Evolutionary conservation across 2,888 invertebrate genomes (phyloP).

Genomic region (Chrysolina americana): DNA sequence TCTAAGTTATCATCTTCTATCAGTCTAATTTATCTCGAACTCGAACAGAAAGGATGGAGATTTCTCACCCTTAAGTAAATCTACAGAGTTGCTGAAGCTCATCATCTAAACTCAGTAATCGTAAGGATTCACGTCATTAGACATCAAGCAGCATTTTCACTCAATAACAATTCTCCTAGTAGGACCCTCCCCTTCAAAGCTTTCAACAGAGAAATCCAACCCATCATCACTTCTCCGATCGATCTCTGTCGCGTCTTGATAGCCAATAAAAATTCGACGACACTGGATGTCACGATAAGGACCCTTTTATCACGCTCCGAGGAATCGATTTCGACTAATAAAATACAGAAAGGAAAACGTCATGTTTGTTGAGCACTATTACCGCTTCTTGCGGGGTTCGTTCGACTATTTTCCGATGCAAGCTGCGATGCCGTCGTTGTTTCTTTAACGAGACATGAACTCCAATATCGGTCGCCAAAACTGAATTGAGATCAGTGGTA

Average conservation of each 20-base stretch:
- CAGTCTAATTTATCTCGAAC: too few relatives aligned
- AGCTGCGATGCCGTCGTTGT: constrained; percentile 42
- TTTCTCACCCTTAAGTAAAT: too few relatives aligned
- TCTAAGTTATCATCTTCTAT: too few relatives aligned
- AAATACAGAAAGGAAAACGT: constrained; percentile 58
- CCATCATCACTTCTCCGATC: constrained; percentile 4
- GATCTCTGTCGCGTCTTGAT: constrained; percentile 28
- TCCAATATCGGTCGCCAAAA: constrained; percentile 31
- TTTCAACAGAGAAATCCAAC: constrained; percentile 6
- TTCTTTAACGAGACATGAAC: constrained; percentile 44
- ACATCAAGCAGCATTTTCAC: too few relatives aligned
- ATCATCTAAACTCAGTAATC: too few relatives aligned
- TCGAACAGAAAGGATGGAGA: too few relatives aligned
- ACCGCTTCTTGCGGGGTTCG: constrained; percentile 46
- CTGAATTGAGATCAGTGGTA: constrained; percentile 31
- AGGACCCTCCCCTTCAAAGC: not conserved
- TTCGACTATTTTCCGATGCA: constrained; percentile 45
- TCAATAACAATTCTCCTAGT: too few relatives aligned
- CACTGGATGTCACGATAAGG: constrained; percentile 50
- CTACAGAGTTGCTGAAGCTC: too few relatives aligned
- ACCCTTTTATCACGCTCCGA: constrained; percentile 54
- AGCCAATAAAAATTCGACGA: constrained; percentile 45
- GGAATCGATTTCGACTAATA: constrained; percentile 59
- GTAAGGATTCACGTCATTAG: too few relatives aligned
- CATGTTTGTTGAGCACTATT: constrained; percentile 56